Base-by-base conservation (phyloP, 2,797 vertebrate genomes). In the Odontamblyopus lacepedii region DNA sequence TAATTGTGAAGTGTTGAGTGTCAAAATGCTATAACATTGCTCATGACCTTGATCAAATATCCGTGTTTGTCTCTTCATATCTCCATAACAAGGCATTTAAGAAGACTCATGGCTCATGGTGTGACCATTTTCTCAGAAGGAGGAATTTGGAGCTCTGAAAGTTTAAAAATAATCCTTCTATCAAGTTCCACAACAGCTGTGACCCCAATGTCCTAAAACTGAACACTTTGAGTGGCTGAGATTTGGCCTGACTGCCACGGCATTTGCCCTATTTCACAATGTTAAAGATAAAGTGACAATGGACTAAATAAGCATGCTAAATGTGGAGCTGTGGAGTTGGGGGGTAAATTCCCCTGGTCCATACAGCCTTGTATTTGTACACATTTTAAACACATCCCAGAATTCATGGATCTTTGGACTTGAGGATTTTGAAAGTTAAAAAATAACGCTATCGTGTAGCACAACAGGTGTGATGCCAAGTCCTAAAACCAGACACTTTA, bases 161-260 rank as follows among this genome's bases (percentile, higher is more conserved):
- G 96, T 99, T 98, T 99, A 99, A 97, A 99, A 99, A 99, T 99
- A 99, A 98, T 96, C 95, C 98, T 98, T 99, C 97, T 97, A 98
- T 99, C 97, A 99, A 98, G 97, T 99, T 99, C 97, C 97, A 97
- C 96, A 97, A 98, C 98, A 99, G 97, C 97, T 99, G 98, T 97
- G 97, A 97, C 96, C 97, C 95, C 95, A 93, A 94, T 97, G 96
- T 97, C 97, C 97, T 96, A 99, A 99, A 99, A 98, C 97, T 95
- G 94, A 97, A 96, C 96, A 98, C 97, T 99, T 99, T 99, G 95
- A 98, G 96, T 85, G 87, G 89, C 77, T 69, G 74, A 88, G 83
- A 81, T 90, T 94, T 38, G 32, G 61, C 18, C 29, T 30, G 57
- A 16, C 57, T 60, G 27, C 91, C 91, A 87, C 88, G 61, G 61